These are phyloP conservation scores for Phymorhynchus buccinoides DNA, from an alignment of 1,140 invertebrate species.

Conservation along the genomic window DNA sequence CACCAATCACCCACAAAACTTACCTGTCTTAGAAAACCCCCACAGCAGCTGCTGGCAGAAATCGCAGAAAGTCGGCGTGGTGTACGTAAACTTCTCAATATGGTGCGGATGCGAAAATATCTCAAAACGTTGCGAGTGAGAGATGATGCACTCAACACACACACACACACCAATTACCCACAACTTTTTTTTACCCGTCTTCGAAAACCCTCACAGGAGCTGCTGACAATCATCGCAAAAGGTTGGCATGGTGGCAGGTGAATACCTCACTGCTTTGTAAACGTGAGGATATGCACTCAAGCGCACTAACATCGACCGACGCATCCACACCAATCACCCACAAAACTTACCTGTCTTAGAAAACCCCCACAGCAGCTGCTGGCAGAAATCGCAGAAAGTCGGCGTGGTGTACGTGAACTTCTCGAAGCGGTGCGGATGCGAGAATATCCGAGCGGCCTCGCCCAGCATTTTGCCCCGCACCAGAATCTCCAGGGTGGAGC, in stretches of 20 bases:
- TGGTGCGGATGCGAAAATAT: slow-evolving; percentile 89
- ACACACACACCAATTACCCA: too few species aligned
- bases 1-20: too few species aligned
- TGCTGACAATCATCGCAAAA: too few species aligned
- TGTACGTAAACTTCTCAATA: slow-evolving; percentile 90
- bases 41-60: slow-evolving; percentile 90
- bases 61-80: slow-evolving; percentile 93
- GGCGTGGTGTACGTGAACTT: slow-evolving; percentile 91
- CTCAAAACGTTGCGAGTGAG: too few species aligned
- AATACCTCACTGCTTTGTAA: too few species aligned
- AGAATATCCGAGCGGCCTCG: slow-evolving; percentile 78
- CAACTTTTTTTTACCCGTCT: too few species aligned
- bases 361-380: slow-evolving; percentile 92
- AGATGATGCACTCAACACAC: too few species aligned
- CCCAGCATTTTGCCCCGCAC: slow-evolving; percentile 80
- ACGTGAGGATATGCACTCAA: neutral
- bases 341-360: slow-evolving; percentile 79
- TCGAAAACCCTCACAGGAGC: too few species aligned
- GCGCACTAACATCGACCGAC: neutral
- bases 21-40: slow-evolving; percentile 88
- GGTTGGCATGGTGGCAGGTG: too few species aligned
- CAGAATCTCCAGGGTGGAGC: slow-evolving; percentile 91
- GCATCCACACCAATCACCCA: slow-evolving; percentile 1
- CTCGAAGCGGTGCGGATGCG: slow-evolving; percentile 91
- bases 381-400: slow-evolving; percentile 92